These are phyloP conservation scores for Stenopsyche tienmushanensis DNA, from an alignment of 1,140 invertebrate genomes.

Conservation along the genomic window DNA sequence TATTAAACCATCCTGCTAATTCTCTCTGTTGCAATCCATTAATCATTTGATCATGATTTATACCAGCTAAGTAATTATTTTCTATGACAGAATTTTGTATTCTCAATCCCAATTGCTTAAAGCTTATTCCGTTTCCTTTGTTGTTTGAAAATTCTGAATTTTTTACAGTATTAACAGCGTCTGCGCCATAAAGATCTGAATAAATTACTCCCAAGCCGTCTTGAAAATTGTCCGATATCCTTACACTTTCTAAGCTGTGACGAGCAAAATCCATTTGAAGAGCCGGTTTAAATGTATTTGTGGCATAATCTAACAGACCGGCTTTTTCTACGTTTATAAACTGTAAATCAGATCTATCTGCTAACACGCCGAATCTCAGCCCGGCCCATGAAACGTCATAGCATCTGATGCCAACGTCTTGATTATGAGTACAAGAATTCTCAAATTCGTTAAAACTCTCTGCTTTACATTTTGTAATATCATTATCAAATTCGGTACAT, in stretches of 20 bases:
- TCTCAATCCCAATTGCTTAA: slow-evolving; percentile 83
- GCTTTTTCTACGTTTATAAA: slow-evolving; percentile 88
- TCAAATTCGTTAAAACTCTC: slow-evolving; percentile 78
- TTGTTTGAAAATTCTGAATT: slow-evolving; percentile 89
- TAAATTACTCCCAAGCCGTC: slow-evolving; percentile 88
- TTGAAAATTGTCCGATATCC: slow-evolving; percentile 77
- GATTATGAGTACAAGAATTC: slow-evolving; percentile 84
- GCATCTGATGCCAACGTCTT: slow-evolving; percentile 86
- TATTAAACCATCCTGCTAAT: slow-evolving; percentile 87
- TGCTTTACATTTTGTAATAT: slow-evolving; percentile 84
- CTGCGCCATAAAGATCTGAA: slow-evolving; percentile 83
- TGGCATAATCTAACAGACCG: slow-evolving; percentile 91
- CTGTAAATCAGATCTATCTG: slow-evolving; percentile 84
- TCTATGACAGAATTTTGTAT: slow-evolving; percentile 76
- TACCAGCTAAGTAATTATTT: slow-evolving; percentile 84
- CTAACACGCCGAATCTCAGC: slow-evolving; percentile 82
- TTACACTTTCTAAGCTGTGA: slow-evolving; percentile 84
- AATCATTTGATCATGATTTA: slow-evolving; percentile 89
- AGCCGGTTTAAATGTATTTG: slow-evolving; percentile 86
- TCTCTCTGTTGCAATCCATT: slow-evolving; percentile 84
- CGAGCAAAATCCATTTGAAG: slow-evolving; percentile 95
- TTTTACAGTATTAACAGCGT: slow-evolving; percentile 80
- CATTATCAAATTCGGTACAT: slow-evolving; percentile 89
- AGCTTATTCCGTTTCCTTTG: slow-evolving; percentile 82
- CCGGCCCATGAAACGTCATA: slow-evolving; percentile 92